phyloP scores from a whole-genome alignment of 2,113 vertebrate species.

The Abramis brama region DNA sequence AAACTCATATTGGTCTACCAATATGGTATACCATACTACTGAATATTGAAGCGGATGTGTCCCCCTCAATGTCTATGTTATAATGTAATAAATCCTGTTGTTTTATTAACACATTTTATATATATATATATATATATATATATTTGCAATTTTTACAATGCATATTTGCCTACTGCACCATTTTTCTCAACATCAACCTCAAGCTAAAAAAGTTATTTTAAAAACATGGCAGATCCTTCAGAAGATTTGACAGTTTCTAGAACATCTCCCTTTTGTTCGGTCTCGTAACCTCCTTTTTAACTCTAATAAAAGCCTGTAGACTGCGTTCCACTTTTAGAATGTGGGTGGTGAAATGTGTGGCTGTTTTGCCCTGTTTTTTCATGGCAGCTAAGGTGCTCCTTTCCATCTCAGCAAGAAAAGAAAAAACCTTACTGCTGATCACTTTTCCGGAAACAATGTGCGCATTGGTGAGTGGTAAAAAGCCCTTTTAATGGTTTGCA shows the following conservation, averaged over 20 bases:
- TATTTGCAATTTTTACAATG: background rate
- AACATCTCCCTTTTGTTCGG: conserved; percentile 47
- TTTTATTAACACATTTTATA: no score
- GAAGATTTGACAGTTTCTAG: conserved; percentile 45
- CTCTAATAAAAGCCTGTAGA: conserved; percentile 54
- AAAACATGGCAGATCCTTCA: conserved; percentile 34
- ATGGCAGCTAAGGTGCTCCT: conserved; percentile 39
- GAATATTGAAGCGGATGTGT: background rate
- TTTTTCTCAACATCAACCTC: background rate
- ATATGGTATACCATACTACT: no score
- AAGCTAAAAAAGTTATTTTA: conserved; percentile 11
- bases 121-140: no score
- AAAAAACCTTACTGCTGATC: conserved; percentile 60
- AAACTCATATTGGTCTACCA: background rate
- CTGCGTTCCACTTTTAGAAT: conserved; percentile 53
- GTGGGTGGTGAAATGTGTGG: conserved; percentile 50
- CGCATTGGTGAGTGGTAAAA: conserved; percentile 58
- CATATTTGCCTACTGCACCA: background rate
- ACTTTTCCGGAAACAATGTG: conserved; percentile 58
- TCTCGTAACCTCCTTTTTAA: conserved; percentile 58
- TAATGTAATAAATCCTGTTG: no score
- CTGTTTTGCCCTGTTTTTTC: conserved; percentile 52
- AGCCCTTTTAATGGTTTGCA: conserved; percentile 56
- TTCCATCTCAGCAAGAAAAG: conserved; percentile 48
- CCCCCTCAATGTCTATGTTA: background rate